A percentile compares a stretch with the other conserved stretches of the same genome.
Evolutionary conservation across 2,113 vertebrate genomes (phyloP).

Genomic region (Gambusia holbrooki): DNA sequence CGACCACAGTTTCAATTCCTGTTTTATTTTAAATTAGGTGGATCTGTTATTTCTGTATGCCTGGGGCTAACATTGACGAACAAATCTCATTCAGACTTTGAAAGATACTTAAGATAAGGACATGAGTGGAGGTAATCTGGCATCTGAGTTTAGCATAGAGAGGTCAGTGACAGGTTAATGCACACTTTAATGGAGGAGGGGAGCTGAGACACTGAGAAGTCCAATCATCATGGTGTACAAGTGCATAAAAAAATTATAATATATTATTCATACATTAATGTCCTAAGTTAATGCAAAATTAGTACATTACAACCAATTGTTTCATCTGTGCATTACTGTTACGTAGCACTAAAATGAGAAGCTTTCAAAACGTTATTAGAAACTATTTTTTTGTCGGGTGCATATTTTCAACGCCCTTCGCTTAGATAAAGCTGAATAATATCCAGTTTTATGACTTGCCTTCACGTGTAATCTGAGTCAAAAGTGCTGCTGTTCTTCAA

Average conservation of each 20-base stretch:
- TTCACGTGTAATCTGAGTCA: not conserved
- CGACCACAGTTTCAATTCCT: not conserved
- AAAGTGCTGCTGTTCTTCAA: not conserved
- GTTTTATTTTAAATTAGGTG: not conserved
- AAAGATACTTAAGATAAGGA: slow-evolving; percentile 58
- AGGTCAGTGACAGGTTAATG: slow-evolving; percentile 75
- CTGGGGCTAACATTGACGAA: slow-evolving; percentile 47
- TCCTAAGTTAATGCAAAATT: too few relatives aligned
- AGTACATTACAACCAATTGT: too few relatives aligned
- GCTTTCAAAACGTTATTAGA: not conserved
- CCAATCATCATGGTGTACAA: not conserved
- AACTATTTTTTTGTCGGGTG: not conserved
- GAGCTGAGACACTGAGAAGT: slow-evolving; percentile 7
- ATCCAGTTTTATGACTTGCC: not conserved
- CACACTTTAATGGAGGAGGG: slow-evolving; percentile 38
- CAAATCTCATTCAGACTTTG: slow-evolving; percentile 64
- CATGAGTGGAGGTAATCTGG: slow-evolving; percentile 63
- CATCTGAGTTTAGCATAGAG: slow-evolving; percentile 72
- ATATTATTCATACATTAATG: not conserved
- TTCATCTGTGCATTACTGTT: not conserved
- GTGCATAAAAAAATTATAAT: not conserved
- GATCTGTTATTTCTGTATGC: slow-evolving; percentile 24
- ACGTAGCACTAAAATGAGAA: not conserved
- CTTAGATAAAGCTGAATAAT: too few relatives aligned
- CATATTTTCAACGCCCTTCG: not conserved